These are phyloP conservation scores for Camponotus fellah DNA, from an alignment of 2,888 invertebrate species.

Conservation along the genomic window DNA sequence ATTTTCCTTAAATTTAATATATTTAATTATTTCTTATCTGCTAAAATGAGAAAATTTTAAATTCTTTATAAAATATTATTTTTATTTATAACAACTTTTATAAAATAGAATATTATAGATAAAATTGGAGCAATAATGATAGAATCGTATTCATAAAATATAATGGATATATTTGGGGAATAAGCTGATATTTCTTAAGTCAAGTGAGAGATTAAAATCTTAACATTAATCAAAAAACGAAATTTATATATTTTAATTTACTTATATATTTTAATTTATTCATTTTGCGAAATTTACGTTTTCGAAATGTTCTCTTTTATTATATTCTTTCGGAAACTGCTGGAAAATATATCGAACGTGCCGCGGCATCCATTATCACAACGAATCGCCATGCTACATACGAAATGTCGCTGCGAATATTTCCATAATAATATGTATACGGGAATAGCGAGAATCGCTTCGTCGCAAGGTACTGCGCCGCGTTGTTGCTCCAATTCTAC, in stretches of 20 bases:
- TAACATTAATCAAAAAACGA: not conserved
- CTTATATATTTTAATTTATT: not conserved
- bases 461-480: not conserved
- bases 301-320: conserved; percentile 4
- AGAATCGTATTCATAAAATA: not conserved
- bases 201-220: not conserved
- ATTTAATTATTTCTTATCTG: not conserved
- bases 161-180: not conserved
- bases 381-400: conserved; percentile 29
- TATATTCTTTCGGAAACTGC: not conserved
- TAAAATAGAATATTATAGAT: not conserved
- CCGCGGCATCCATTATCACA: not conserved
- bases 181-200: not conserved
- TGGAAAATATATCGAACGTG: not conserved
- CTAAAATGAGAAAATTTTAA: not conserved
- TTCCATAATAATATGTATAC: conserved; percentile 37
- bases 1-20: not conserved
- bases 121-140: no score
- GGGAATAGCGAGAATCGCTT: conserved; percentile 13
- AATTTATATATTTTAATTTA: no score
- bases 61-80: not conserved
- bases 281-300: not conserved
- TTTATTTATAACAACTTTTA: not conserved
- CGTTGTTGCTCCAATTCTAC: conserved; percentile 30
- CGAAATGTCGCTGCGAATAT: conserved; percentile 22